Conservation (phyloP, 2,888 invertebrate genomes). For the Yponomeuta malinellus region DNA sequence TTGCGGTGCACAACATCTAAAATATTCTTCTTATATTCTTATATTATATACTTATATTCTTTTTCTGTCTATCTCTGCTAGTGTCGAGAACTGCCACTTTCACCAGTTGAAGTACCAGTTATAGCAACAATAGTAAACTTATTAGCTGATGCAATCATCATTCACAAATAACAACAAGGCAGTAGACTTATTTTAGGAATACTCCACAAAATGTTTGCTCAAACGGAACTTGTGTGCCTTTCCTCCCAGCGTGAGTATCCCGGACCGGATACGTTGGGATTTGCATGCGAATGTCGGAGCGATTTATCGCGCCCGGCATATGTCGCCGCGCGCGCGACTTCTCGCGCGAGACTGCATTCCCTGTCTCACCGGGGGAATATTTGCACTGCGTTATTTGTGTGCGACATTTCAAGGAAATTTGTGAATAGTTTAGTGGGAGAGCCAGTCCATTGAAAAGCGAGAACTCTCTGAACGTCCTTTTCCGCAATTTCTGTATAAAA, state of each 20-base stretch:
- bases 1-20: too few relatives aligned
- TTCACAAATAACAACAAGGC: too few relatives aligned
- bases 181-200: too few relatives aligned
- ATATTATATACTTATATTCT: too few relatives aligned
- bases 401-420: background rate
- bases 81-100: too few relatives aligned
- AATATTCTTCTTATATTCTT: too few relatives aligned
- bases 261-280: constrained; percentile 13
- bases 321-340: constrained; percentile 11
- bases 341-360: background rate
- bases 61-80: too few relatives aligned
- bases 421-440: background rate
- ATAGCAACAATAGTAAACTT: too few relatives aligned
- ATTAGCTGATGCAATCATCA: too few relatives aligned
- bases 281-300: constrained; percentile 12
- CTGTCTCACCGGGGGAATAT: background rate
- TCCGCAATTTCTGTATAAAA: too few relatives aligned
- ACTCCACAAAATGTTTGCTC: background rate
- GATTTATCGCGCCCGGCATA: constrained; percentile 10
- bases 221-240: background rate
- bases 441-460: background rate
- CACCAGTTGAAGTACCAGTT: too few relatives aligned
- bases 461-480: too few relatives aligned
- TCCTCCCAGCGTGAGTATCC: background rate
- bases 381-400: background rate